Evolutionary conservation across 1,140 invertebrate species (phyloP), one percentile per base, ranked within the genome.

Genomic region (Bombus sibiricus): DNA sequence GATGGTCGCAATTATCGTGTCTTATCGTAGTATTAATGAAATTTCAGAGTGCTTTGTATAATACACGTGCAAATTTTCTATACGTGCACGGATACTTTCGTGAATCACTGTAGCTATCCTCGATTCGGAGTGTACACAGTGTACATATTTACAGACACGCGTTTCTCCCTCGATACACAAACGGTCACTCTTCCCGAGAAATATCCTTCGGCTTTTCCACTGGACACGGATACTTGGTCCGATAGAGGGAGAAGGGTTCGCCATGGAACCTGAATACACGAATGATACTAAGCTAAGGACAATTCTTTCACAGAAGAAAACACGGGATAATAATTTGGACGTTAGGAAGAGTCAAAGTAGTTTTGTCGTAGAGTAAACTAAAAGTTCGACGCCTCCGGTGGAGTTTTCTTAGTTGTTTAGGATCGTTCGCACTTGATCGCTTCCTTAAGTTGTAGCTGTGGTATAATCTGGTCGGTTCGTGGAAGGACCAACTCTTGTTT

Each of bases 401-500:
- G 34, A 73, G 72, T 72, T 73, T 72, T 22, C 34, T 25, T 22
- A 59, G 37, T 10, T 41, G n/a, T 43, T 73, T 73, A 73, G 41
- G 41, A 43, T 73, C 71, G 15, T 73, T 73, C 3, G 71, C 71
- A 73, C 71, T 41, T 22, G 71, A 73, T 73, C 71, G 71, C n/a
- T 43, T 32, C n/a, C n/a, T 28, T 1, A 32, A 72, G 5, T 8
- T 1, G 28, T 43, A 13, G 25, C 25, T 15, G 2, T 6, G 25
- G 25, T 41, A 9, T n/a, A 43, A 72, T 72, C 69, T n/a, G 39
- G 10, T 2, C 37, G 69, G 1, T 41, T 41, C 39, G 69, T n/a
- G 69, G 41, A 73, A 73, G 0, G 15, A 28, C 2, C 2, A 6
- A 28, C 28, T 13, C 10, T 71, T 22, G 47, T 5, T 41, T 15